phyloP scores from a whole-genome alignment of 2,113 vertebrate genomes.

The Thryonomys swinderianus region DNA sequence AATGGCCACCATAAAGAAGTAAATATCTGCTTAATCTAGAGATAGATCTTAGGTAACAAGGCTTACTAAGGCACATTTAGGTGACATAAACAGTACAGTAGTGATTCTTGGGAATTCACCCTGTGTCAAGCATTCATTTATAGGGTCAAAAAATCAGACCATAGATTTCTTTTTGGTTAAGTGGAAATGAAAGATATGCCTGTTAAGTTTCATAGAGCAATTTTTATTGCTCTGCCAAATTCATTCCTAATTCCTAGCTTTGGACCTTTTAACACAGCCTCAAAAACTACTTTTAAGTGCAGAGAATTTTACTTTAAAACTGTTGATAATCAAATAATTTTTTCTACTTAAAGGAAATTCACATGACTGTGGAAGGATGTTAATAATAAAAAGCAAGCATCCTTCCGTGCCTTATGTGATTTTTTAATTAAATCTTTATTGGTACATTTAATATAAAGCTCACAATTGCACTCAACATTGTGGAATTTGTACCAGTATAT shows the following conservation, averaged over 20 bases:
- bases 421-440: conserved; percentile 66
- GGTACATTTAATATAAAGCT: no score
- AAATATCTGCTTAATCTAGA: background rate
- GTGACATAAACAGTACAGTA: background rate
- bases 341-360: conserved; percentile 39
- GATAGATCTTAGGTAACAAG: background rate
- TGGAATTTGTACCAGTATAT: no score
- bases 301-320: conserved; percentile 9
- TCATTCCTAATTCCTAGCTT: background rate
- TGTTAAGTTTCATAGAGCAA: background rate
- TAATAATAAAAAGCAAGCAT: conserved; percentile 42
- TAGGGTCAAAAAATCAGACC: background rate
- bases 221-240: background rate
- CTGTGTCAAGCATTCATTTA: background rate
- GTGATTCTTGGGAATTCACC: background rate
- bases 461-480: no score
- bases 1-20: background rate
- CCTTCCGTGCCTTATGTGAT: conserved; percentile 20
- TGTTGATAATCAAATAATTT: background rate
- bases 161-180: background rate
- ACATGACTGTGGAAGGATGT: background rate
- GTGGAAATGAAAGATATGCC: background rate
- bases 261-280: background rate
- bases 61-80: background rate
- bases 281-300: background rate